These are phyloP conservation scores for Hirundo rustica DNA, from an alignment of 2,797 vertebrate genomes.

Conservation along the genomic window DNA sequence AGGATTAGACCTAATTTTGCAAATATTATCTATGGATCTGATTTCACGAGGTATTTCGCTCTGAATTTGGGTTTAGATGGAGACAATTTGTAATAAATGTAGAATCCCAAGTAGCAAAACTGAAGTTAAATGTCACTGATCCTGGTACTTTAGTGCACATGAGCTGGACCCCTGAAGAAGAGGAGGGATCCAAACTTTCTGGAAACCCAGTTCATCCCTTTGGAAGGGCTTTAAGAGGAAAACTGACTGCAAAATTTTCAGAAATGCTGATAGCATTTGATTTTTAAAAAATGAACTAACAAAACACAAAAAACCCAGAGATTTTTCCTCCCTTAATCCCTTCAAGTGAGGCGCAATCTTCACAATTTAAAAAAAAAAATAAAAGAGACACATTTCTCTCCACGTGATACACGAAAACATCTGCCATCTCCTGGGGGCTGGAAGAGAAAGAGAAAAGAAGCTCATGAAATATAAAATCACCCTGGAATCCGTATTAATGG, in stretches of 20 bases:
- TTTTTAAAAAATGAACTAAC: not conserved
- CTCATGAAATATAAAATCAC: conserved; percentile 56
- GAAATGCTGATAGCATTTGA: not conserved
- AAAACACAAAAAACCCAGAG: not conserved
- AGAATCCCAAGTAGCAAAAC: not conserved
- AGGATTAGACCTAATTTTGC: not conserved
- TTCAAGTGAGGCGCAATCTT: conserved; percentile 9
- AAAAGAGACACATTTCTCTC: not conserved
- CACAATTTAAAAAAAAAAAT: not conserved
- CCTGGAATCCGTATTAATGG: conserved; percentile 17
- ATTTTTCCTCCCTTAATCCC: not conserved
- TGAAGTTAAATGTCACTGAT: not conserved
- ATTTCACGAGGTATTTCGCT: not conserved
- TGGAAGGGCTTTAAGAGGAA: not conserved
- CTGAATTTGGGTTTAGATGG: not conserved
- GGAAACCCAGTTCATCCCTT: not conserved
- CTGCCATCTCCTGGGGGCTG: conserved; percentile 54
- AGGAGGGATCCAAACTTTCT: not conserved
- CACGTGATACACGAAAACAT: conserved; percentile 24
- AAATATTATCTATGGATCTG: not conserved
- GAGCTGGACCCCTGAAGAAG: not conserved
- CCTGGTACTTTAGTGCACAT: not conserved
- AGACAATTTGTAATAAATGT: not conserved
- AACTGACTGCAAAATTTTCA: not conserved
- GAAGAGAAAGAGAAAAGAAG: not conserved